A percentile compares a stretch with the other conserved stretches of the same genome.
Conservation (phyloP, 2,888 invertebrate genomes). For the Elysia crispata region DNA sequence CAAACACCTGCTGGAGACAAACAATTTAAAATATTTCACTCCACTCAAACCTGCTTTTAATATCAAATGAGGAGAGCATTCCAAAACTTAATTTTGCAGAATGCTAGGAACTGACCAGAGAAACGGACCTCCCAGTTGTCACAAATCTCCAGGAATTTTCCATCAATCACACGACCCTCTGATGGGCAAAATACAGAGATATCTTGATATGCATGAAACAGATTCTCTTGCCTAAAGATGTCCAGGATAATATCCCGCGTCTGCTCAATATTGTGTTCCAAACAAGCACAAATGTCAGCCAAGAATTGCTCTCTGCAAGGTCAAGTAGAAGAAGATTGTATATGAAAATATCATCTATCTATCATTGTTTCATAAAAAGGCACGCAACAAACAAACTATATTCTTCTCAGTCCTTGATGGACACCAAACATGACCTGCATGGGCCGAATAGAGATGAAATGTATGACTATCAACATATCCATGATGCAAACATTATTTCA, state of each 20-base stretch:
- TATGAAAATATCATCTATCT: not conserved
- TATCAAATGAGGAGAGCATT: not conserved
- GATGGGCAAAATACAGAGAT: slow-evolving; percentile 31
- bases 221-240: slow-evolving; percentile 45
- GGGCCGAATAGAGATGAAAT: no score
- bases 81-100: not conserved
- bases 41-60: not conserved
- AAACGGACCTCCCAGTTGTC: slow-evolving; percentile 46
- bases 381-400: no score
- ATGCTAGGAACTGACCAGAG: slow-evolving; percentile 20
- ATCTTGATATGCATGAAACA: slow-evolving; percentile 47
- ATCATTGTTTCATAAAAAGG: not conserved
- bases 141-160: slow-evolving; percentile 35
- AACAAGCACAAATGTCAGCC: slow-evolving; percentile 54
- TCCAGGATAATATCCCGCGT: slow-evolving; percentile 37
- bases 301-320: slow-evolving; percentile 54
- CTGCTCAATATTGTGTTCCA: slow-evolving; percentile 53
- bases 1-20: not conserved
- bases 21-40: not conserved
- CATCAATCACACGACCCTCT: slow-evolving; percentile 33
- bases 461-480: no score
- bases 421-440: no score
- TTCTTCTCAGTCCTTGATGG: no score
- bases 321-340: not conserved
- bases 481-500: no score